These are phyloP conservation scores for Acromyrmex heyeri DNA, from an alignment of 1,140 invertebrate species.

Conservation along the genomic window DNA sequence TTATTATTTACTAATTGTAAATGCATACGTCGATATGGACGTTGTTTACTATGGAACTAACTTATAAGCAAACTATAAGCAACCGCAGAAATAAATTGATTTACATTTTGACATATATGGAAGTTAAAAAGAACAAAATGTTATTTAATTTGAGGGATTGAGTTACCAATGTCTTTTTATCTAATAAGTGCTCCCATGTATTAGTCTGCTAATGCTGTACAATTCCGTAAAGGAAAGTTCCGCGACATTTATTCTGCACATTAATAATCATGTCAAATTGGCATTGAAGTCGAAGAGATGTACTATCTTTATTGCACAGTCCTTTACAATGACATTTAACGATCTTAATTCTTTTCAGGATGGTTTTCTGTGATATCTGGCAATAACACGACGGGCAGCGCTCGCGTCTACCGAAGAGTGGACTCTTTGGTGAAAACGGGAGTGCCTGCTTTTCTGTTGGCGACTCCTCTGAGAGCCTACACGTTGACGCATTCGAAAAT, in stretches of 20 bases:
- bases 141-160: no score
- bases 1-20: no score
- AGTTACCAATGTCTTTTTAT: no score
- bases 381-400: conserved; percentile 82
- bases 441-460: conserved; percentile 84
- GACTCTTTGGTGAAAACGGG: conserved; percentile 85
- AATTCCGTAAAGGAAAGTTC: background rate
- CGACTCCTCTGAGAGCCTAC: conserved; percentile 84
- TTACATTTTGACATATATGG: no score
- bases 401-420: conserved; percentile 84
- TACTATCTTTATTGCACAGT: background rate
- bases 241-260: conserved; percentile 9
- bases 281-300: background rate
- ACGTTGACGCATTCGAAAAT: conserved; percentile 86
- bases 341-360: conserved; percentile 79
- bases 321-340: background rate
- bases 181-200: background rate
- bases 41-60: no score
- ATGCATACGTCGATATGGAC: no score
- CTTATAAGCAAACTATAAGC: no score
- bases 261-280: conserved; percentile 9
- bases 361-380: conserved; percentile 87
- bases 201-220: background rate
- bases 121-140: no score
- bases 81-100: no score